These are phyloP conservation scores for Drosophila rufa DNA, from an alignment of 1,140 invertebrate genomes.

Conservation along the genomic window DNA sequence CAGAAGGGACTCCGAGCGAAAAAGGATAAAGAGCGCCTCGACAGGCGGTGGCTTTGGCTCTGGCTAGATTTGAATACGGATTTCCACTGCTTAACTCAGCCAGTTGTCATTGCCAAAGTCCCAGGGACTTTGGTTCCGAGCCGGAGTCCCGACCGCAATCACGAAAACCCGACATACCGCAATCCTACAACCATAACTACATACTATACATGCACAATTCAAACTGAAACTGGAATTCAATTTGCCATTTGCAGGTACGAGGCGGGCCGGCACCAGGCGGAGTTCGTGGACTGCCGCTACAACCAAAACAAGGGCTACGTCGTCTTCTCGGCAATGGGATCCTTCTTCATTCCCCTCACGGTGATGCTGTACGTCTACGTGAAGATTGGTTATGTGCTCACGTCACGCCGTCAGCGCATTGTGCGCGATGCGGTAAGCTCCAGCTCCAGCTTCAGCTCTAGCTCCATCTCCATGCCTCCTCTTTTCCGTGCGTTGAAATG, in stretches of 20 bases:
- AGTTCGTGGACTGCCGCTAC: constrained; percentile 88
- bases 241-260: constrained; percentile 87
- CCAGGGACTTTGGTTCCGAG: constrained; percentile 10
- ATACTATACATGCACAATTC: constrained; percentile 28
- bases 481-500: constrained; percentile 10
- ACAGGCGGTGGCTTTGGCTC: constrained; percentile 12
- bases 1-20: constrained; percentile 14
- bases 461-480: not conserved
- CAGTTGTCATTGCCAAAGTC: constrained; percentile 32
- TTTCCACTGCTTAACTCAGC: constrained; percentile 34
- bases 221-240: constrained; percentile 46
- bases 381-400: constrained; percentile 94
- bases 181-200: constrained; percentile 5
- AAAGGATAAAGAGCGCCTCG: constrained; percentile 10
- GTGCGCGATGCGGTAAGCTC: constrained; percentile 79
- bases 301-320: constrained; percentile 94
- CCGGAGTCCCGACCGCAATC: constrained; percentile 30
- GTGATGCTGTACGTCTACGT: constrained; percentile 97
- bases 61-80: constrained; percentile 32
- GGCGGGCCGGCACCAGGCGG: constrained; percentile 87
- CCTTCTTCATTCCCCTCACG: constrained; percentile 95
- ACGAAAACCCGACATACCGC: not conserved
- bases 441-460: not conserved
- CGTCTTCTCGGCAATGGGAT: constrained; percentile 94
- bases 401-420: constrained; percentile 87